These are phyloP conservation scores for Encarsia formosa DNA, from an alignment of 2,888 invertebrate species.

Conservation along the genomic window DNA sequence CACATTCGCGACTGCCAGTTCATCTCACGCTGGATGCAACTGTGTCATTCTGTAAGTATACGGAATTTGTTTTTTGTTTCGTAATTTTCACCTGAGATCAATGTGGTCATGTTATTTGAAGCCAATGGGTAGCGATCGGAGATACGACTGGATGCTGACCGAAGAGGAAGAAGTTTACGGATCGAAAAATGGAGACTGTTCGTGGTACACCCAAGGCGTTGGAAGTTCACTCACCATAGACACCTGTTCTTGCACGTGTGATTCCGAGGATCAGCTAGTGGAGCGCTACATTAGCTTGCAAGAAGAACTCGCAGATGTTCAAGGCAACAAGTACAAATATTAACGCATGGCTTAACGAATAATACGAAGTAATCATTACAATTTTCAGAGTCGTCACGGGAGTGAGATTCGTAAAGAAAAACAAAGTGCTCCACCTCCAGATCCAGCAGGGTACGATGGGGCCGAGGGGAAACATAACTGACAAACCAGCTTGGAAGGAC, in stretches of 20 bases:
- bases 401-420: background rate
- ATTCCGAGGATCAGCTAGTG: background rate
- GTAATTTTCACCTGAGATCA: too few relatives aligned
- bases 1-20: constrained; percentile 5
- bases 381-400: constrained; percentile 2
- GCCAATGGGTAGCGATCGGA: background rate
- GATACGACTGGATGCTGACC: background rate
- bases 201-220: background rate
- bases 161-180: background rate
- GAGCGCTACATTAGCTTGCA: background rate
- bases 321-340: background rate
- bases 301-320: background rate
- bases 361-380: too few relatives aligned
- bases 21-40: constrained; percentile 61
- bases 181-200: background rate
- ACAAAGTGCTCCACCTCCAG: background rate
- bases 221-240: background rate
- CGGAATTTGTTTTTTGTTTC: too few relatives aligned
- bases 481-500: background rate
- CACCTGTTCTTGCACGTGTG: background rate
- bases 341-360: too few relatives aligned
- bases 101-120: too few relatives aligned
- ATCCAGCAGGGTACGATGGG: constrained; percentile 2
- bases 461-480: background rate
- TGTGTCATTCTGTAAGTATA: constrained; percentile 70